Evolutionary conservation across 2,888 invertebrate genomes (phyloP), one percentile per base, ranked within the genome.

Genomic region (Caenorhabditis sp.): DNA sequence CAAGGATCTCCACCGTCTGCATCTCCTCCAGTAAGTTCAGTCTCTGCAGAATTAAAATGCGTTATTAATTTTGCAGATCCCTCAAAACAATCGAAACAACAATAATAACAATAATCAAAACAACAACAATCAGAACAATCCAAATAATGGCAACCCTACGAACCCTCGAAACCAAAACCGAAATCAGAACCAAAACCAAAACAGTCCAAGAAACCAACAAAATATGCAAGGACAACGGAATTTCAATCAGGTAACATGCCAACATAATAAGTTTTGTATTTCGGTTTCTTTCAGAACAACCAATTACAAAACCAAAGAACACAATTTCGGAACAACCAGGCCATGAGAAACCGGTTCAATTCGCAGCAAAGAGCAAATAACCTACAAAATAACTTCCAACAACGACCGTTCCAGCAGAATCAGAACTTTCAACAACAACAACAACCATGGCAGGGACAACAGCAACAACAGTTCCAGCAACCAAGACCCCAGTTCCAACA

Each of bases 271-370:
- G 12, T 64, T 47, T 44, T 28, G 24, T 35, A 26, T 54, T 68
- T 14, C 35, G 22, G 5, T 24, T 12, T 14, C 26, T 63, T 61
- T 35, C 76, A 76, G 59, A 77, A 77, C 69, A 79, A 79, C 58
- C 63, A 64, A 54, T 58, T 76, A 56, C 76, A 82, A 58, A 68
- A 77, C 22, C 74, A 59, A 49, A 68, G 68, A 68, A 68, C 51
- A 6, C 82, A 82, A 69, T 82, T 82, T 54, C 76, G 82, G 10
- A 82, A 82, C 58, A 76, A 77, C 19, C 82, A 82, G 35, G 76
- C 72, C 7, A 70, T 77, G 64, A 49, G 73, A 59, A 76, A 82
- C 51, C 38, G 82, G 24, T 77, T 77, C 28, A 66, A 82, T 24
- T 66, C 72, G 0, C 83, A 76, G 31, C 83, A 74, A 70, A 79